Base-by-base conservation (phyloP, 2,797 vertebrate species). In the Champsocephalus gunnari region DNA sequence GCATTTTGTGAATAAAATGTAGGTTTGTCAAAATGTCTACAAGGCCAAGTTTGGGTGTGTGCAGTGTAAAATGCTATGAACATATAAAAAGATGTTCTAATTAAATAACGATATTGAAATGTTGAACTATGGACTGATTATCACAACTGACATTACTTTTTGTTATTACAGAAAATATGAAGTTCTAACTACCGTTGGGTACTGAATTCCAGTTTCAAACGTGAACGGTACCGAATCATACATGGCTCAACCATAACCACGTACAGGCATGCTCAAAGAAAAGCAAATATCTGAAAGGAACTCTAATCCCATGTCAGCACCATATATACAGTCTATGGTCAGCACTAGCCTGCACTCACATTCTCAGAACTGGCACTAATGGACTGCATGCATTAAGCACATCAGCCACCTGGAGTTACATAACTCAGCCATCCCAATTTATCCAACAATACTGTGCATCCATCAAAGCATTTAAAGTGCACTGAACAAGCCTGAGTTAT, bases 211-310 rank as follows among this genome's bases (percentile, higher is more conserved):
- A 38, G 34, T 38, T 38, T 38, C 7, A 38, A 38, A 38, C 8
- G 34, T 38, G 34, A 38, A 38, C 1, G 7, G 7, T 38, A 38
- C 34, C 34, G 6, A 38, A 9, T 9, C 34, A 6, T 9, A 38
- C 6, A 9, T 38, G 34, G 14, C 11, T 68, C 28, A 67, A 65
- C 11, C 68, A 66, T 60, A 68, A 57, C 59, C 47, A 81, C 0
- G 2, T 9, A 53, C 66, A 71, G 70, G 69, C 64, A 55, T 59
- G 69, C 76, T 85, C 69, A 81, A 83, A 79, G 48, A 77, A 71
- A 86, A 61, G 4, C 24, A 38, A 38, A 66, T 19, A 61, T 80
- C 65, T 84, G 75, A 85, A 87, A 87, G 77, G 59, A 88, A 84
- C 79, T 73, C 62, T 55, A 45, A 77, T 86, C 68, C 79, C 49